Percentiles rank a stretch among this genome's conserved stretches.
phyloP scores from a whole-genome alignment of 2,888 invertebrate genomes.

The Phyllotreta striolata region DNA sequence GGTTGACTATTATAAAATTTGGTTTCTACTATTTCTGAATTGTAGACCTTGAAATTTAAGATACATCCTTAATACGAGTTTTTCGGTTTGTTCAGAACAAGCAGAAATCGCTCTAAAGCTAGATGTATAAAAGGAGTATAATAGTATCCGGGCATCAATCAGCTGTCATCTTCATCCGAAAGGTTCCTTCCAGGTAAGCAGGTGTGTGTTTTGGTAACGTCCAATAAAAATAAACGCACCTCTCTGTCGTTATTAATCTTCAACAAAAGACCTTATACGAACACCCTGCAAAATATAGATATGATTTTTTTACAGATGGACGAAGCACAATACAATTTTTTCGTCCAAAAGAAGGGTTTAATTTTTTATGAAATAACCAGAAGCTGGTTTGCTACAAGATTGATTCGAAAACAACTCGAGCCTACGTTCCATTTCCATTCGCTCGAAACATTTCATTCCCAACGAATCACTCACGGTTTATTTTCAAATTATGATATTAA shows the following conservation, averaged over 20 bases:
- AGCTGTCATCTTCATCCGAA: constrained; percentile 30
- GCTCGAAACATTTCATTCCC: no score
- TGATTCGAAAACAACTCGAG: no score
- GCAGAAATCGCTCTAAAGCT: neutral
- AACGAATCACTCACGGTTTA: constrained; percentile 2
- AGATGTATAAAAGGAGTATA: neutral
- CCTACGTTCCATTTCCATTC: no score
- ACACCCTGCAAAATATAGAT: constrained; percentile 28
- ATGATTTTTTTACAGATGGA: constrained; percentile 26
- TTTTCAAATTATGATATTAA: constrained; percentile 21
- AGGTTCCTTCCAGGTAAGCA: constrained; percentile 44
- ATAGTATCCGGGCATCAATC: constrained; percentile 7
- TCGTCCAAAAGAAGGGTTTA: constrained; percentile 16
- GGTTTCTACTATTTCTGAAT: constrained; percentile 22
- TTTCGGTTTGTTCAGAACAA: neutral
- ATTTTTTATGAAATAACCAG: neutral
- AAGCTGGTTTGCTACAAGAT: no score
- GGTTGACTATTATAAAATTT: constrained; percentile 27
- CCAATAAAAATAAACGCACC: constrained; percentile 41
- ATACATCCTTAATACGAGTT: constrained; percentile 22
- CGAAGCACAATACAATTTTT: constrained; percentile 8
- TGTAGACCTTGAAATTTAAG: constrained; percentile 30
- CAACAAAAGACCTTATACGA: constrained; percentile 22
- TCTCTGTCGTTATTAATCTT: constrained; percentile 30
- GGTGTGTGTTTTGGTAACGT: constrained; percentile 42